Evolutionary conservation across 2,113 vertebrate genomes (phyloP), one percentile per base, ranked within the genome.

Genomic region (Oenanthe melanoleuca): DNA sequence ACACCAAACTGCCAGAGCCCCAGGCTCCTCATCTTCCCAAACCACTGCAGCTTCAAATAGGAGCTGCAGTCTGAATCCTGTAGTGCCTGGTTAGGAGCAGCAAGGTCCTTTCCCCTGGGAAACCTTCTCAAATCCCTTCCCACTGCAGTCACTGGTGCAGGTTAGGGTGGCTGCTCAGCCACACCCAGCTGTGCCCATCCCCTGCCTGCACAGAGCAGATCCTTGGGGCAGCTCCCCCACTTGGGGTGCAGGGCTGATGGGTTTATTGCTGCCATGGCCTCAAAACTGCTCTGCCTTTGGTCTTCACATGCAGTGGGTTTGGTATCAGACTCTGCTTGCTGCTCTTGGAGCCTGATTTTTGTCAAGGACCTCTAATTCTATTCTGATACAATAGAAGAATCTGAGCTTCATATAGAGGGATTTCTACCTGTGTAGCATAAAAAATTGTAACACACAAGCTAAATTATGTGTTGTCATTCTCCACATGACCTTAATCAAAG

Each of bases 91-190:
- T 14, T 28, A 20, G 17, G 20, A 63, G 10, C 42, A 78, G 7
- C 42, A 1, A 31, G 6, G 1, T 3, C 13, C 16, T 28, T 8
- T 9, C 23, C 3, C 26, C 44, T 6, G 5, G 15, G 5, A 12
- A 45, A 7, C 13, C 29, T 6, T 3, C 25, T 31, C 47, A 49
- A 15, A 31, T 31, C 1, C 72, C 47, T 18, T 49, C 53, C 69
- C 31, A 56, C 88, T 52, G 92, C 91, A 86, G 92, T 92, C 77
- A 21, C 78, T 96, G 86, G 52, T 49, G 69, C 19, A 20, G 88
- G 31, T 61, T 50, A 19, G 38, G 87, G 82, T 13, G 74, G 90
- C 74, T 74, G 89, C 92, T 67, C 82, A 86, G 96, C 81, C 88
- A 78, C 75, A 44, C 89, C 77, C 52, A 34, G 86, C 91, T 71